Conservation (phyloP, 2,888 invertebrate genomes). For the Tanypteryx hageni region DNA sequence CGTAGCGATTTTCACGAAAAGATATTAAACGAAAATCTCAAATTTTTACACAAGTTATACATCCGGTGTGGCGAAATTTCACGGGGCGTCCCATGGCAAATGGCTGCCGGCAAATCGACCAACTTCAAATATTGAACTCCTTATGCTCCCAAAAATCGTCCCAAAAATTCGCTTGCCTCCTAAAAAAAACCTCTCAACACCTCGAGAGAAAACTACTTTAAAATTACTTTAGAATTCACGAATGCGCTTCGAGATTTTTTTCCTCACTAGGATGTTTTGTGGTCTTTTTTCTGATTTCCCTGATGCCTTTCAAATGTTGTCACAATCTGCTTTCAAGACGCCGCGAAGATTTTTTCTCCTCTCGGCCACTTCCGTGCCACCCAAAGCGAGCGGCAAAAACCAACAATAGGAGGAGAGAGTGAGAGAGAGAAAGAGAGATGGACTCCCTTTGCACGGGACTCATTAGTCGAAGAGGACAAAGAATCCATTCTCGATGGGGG, state of each 20-base stretch:
- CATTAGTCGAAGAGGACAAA: conserved; percentile 43
- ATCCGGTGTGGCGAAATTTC: too few relatives aligned
- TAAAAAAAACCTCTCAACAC: not conserved
- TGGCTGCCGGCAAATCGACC: too few relatives aligned
- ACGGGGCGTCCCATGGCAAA: too few relatives aligned
- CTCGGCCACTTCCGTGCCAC: conserved; percentile 38
- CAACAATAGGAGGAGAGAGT: conserved; percentile 10
- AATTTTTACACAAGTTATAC: too few relatives aligned
- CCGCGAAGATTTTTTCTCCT: not conserved
- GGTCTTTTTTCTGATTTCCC: not conserved
- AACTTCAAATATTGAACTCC: too few relatives aligned
- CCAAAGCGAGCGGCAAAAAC: conserved; percentile 31
- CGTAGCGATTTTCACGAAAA: too few relatives aligned
- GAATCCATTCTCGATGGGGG: not conserved
- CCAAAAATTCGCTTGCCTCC: too few relatives aligned
- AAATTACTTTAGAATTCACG: conserved; percentile 22
- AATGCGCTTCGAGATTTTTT: not conserved
- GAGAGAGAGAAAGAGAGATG: not conserved
- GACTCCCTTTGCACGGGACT: conserved; percentile 40
- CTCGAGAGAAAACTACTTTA: not conserved
- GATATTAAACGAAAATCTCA: too few relatives aligned
- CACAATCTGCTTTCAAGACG: not conserved
- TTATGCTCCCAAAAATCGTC: too few relatives aligned
- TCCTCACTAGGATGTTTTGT: not conserved
- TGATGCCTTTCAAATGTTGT: not conserved